Percentiles rank a stretch among this genome's conserved stretches.
phyloP scores from a whole-genome alignment of 2,888 invertebrate genomes.

The Parnassius apollo region DNA sequence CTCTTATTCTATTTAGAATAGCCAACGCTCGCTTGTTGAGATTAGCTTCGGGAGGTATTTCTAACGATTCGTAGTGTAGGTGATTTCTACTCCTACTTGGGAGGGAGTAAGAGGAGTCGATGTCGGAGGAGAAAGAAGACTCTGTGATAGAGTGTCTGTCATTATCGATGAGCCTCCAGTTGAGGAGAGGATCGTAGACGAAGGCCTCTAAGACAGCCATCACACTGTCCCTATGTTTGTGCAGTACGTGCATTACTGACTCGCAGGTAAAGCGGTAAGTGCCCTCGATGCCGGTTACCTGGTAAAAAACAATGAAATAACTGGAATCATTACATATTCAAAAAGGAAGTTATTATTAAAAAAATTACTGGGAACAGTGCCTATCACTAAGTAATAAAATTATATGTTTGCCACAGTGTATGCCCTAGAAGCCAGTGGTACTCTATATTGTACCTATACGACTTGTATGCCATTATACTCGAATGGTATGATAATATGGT shows the following conservation, averaged over 20 bases:
- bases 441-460: too few species aligned
- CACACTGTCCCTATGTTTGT: slow-evolving; percentile 97
- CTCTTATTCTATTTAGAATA: slow-evolving; percentile 94
- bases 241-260: slow-evolving; percentile 96
- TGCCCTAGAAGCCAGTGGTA: too few species aligned
- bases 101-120: slow-evolving; percentile 64
- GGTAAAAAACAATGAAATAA: slow-evolving; percentile 6
- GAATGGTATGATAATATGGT: too few species aligned
- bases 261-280: slow-evolving; percentile 98
- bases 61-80: slow-evolving; percentile 64
- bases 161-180: slow-evolving; percentile 90
- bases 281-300: slow-evolving; percentile 98
- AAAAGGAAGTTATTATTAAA: too few species aligned
- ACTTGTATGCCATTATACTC: too few species aligned
- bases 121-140: slow-evolving; percentile 67
- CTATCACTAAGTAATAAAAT: too few species aligned
- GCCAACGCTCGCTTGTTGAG: slow-evolving; percentile 95
- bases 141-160: slow-evolving; percentile 65
- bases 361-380: too few species aligned
- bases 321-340: too few species aligned
- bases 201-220: slow-evolving; percentile 99
- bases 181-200: slow-evolving; percentile 98
- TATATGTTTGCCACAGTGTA: too few species aligned
- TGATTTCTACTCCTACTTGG: slow-evolving; percentile 65
- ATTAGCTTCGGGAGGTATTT: slow-evolving; percentile 85